Evolutionary conservation across 2,113 vertebrate genomes (phyloP).

Genomic region (Corythaeola cristata): DNA sequence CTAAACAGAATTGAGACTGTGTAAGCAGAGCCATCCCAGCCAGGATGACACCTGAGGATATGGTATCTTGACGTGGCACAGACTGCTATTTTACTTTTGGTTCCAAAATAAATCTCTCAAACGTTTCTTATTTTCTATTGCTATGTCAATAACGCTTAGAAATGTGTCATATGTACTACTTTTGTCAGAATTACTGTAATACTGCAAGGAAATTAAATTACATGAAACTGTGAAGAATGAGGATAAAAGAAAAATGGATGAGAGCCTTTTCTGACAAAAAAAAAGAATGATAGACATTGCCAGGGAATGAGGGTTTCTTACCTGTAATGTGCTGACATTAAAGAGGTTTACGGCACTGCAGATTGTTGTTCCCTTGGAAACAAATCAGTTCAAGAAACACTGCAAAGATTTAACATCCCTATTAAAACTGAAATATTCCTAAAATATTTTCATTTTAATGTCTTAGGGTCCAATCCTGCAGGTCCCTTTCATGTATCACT

Average conservation of each 20-base stretch:
- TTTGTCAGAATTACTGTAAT: not conserved
- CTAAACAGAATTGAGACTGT: not conserved
- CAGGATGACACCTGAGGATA: not conserved
- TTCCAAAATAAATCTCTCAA: not conserved
- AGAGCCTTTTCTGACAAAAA: not conserved
- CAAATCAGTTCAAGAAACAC: constrained; percentile 37
- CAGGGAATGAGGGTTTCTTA: not conserved
- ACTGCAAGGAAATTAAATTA: not conserved
- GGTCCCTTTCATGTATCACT: not conserved
- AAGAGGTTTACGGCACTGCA: constrained; percentile 30
- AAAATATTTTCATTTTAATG: not conserved
- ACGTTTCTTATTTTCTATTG: not conserved
- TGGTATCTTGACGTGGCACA: not conserved
- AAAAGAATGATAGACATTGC: not conserved
- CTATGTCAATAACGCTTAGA: not conserved
- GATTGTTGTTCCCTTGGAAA: constrained; percentile 73
- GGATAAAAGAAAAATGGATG: not conserved
- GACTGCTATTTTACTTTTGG: not conserved
- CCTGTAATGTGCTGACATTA: not conserved
- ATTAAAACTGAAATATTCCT: constrained; percentile 8
- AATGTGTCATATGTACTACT: not conserved
- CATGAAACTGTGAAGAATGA: not conserved
- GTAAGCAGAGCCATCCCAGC: not conserved
- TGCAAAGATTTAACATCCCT: constrained; percentile 42
- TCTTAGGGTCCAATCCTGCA: not conserved